These are phyloP conservation scores for Xylocampa areola DNA, from an alignment of 2,888 invertebrate species.

Conservation along the genomic window DNA sequence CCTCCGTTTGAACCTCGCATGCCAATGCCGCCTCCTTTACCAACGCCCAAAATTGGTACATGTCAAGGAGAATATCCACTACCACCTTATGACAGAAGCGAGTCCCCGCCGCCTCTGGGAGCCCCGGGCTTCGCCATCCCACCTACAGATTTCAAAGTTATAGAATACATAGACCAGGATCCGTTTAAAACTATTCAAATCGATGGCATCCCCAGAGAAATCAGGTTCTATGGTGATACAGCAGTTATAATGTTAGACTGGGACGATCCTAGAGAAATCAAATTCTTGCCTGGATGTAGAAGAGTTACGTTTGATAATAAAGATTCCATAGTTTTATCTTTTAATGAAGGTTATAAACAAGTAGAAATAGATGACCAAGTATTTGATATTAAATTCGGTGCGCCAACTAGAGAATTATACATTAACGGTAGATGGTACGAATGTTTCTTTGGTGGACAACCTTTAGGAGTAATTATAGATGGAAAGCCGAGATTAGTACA, in stretches of 20 bases:
- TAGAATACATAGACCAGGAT: constrained; percentile 89
- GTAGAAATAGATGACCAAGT: constrained; percentile 93
- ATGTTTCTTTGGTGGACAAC: constrained; percentile 97
- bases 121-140: constrained; percentile 78
- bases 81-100: constrained; percentile 74
- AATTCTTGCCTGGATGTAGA: constrained; percentile 94
- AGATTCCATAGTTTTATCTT: constrained; percentile 91
- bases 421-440: constrained; percentile 97
- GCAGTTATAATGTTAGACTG: constrained; percentile 96
- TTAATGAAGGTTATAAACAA: constrained; percentile 93
- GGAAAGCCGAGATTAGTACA: constrained; percentile 94
- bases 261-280: constrained; percentile 96
- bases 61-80: constrained; percentile 80
- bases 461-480: constrained; percentile 94
- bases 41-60: constrained; percentile 78
- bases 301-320: constrained; percentile 94
- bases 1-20: constrained; percentile 74
- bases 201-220: constrained; percentile 94
- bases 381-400: constrained; percentile 96
- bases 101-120: constrained; percentile 80
- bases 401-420: constrained; percentile 96
- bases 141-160: constrained; percentile 76
- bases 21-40: constrained; percentile 71
- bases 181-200: constrained; percentile 95
- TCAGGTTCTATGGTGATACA: constrained; percentile 95